These are phyloP conservation scores for Lucinisca nassula DNA, from an alignment of 2,888 invertebrate species.

Conservation along the genomic window DNA sequence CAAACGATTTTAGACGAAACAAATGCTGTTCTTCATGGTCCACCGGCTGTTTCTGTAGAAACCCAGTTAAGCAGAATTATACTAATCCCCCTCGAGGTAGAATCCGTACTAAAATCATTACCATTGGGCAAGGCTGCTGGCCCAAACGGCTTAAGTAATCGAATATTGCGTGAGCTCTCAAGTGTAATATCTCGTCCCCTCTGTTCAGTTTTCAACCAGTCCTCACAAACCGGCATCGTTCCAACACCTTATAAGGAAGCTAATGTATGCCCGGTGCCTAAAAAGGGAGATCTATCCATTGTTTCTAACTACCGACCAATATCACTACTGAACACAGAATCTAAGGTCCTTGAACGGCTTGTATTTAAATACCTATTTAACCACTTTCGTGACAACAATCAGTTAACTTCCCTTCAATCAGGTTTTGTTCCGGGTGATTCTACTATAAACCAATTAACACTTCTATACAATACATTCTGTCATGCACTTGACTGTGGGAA, in stretches of 20 bases:
- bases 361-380: background rate
- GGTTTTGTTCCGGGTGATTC: background rate
- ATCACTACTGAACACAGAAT: background rate
- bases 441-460: no score
- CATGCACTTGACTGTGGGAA: background rate
- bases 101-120: background rate
- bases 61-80: background rate
- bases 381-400: background rate
- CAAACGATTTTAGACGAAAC: background rate
- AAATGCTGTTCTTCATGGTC: background rate
- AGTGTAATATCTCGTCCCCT: background rate
- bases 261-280: background rate
- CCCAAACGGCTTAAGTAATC: background rate
- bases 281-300: background rate
- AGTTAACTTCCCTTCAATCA: background rate
- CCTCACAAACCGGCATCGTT: background rate
- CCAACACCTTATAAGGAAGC: background rate
- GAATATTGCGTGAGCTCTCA: background rate
- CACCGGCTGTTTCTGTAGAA: background rate
- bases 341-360: background rate
- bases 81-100: background rate
- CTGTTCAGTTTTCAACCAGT: background rate
- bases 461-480: background rate
- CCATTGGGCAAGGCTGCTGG: background rate
- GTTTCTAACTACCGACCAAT: background rate